phyloP scores from a whole-genome alignment of 2,888 invertebrate genomes.

The Leptothorax acervorum region DNA sequence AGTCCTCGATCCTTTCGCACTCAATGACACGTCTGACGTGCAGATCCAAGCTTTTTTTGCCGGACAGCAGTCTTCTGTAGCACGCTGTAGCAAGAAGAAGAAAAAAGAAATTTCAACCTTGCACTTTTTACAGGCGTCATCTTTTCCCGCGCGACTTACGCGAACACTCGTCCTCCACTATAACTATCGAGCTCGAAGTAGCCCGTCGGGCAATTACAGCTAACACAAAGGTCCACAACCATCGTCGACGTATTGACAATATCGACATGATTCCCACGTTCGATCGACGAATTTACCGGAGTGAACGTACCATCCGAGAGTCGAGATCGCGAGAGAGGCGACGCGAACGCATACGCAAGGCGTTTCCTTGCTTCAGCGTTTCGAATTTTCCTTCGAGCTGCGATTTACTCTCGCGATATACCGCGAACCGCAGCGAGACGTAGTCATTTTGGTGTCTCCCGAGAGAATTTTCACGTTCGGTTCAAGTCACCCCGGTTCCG shows the following conservation, averaged over 20 bases:
- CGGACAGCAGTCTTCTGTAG: slow-evolving; percentile 92
- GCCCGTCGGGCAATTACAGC: slow-evolving; percentile 49
- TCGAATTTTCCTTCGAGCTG: slow-evolving; percentile 28
- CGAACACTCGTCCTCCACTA: slow-evolving; percentile 71
- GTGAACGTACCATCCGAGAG: slow-evolving; percentile 7
- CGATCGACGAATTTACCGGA: slow-evolving; percentile 5
- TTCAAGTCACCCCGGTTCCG: not conserved
- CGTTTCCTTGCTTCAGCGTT: slow-evolving; percentile 20
- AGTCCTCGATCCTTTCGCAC: slow-evolving; percentile 92
- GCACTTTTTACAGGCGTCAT: not conserved
- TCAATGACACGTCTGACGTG: slow-evolving; percentile 90
- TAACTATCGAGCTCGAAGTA: slow-evolving; percentile 70
- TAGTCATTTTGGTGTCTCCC: slow-evolving; percentile 5
- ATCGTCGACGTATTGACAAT: slow-evolving; percentile 48
- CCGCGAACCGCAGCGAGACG: not conserved
- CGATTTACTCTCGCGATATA: slow-evolving; percentile 23
- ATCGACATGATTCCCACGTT: slow-evolving; percentile 34
- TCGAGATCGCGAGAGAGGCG: slow-evolving; percentile 26
- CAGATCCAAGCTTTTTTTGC: slow-evolving; percentile 90
- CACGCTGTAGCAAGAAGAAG: slow-evolving; percentile 88
- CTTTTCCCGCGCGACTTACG: slow-evolving; percentile 67
- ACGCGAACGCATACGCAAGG: not conserved
- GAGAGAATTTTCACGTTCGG: not conserved
- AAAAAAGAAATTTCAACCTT: slow-evolving; percentile 27
- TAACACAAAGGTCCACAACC: slow-evolving; percentile 58